Evolutionary conservation across 64 coral and sea anemone species (phyloP).

Genomic region (Montipora sp.): DNA sequence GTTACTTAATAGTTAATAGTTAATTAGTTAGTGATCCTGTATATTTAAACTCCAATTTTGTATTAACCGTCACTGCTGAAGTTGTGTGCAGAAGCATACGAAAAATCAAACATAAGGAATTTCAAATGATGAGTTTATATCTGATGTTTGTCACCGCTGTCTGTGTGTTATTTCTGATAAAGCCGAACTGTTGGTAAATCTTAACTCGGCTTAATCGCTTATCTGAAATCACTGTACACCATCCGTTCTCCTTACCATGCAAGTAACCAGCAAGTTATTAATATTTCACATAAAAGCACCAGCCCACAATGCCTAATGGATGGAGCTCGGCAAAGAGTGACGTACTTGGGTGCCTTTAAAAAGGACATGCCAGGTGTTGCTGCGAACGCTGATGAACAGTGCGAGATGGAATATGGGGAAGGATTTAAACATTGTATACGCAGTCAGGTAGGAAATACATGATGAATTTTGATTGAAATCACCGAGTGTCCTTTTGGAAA

Average conservation of each 20-base stretch:
- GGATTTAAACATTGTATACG: conserved; percentile 23
- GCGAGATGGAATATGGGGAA: conserved; percentile 50
- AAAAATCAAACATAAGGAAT: too few relatives aligned
- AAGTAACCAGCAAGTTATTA: background rate
- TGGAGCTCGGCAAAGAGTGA: background rate
- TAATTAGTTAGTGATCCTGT: too few relatives aligned
- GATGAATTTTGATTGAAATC: background rate
- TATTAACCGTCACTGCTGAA: too few relatives aligned
- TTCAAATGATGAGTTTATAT: too few relatives aligned
- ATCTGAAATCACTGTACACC: background rate
- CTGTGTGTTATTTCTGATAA: too few relatives aligned
- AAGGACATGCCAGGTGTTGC: background rate
- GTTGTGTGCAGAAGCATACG: too few relatives aligned
- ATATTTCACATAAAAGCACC: background rate
- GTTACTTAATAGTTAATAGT: too few relatives aligned
- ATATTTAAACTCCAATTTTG: too few relatives aligned
- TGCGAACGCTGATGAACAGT: conserved; percentile 26
- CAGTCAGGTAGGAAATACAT: conserved; percentile 33
- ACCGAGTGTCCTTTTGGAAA: too few relatives aligned
- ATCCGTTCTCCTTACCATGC: background rate
- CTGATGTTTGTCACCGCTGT: too few relatives aligned
- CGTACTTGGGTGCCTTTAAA: background rate
- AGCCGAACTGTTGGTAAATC: too few relatives aligned
- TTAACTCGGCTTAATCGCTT: too few relatives aligned
- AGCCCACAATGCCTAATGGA: background rate